Evolutionary conservation across 1,140 invertebrate species (phyloP), one percentile per base, ranked within the genome.

Genomic region (Drosophila bifasciata): DNA sequence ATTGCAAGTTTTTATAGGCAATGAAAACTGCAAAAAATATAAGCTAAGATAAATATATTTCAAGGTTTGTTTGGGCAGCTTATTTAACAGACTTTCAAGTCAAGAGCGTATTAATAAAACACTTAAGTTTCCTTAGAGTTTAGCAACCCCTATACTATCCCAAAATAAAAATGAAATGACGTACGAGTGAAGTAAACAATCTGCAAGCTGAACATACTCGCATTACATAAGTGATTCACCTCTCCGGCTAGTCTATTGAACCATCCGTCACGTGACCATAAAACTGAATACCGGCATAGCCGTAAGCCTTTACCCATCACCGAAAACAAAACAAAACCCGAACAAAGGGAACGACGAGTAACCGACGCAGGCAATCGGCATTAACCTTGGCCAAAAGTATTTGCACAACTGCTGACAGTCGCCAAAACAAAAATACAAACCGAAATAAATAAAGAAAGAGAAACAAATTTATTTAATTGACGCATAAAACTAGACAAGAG

Each of bases 341-440:
- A 64, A 48, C 39, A 56, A 50, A 53, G 51, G 11, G 3, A 36
- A 13, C 23, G 32, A 11, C 8, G 32, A 13, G 56, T 41, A 71
- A 50, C 32, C 57, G 52, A 9, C 50, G 43, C 49, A 36, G 48
- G 48, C 70, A 75, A 48, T 78, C 63, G 73, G 39, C 73, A 73
- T 68, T 83, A 68, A 83, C 79, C 78, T 81, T 80, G 63, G 50
- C n/a, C 45, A 63, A 53, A 59, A 59, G 39, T 73, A 48, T 80
- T 83, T 83, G 61, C 67, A 39, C 78, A 80, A 73, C 57, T 80
- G 66, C 32, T 56, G 66, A 17, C 43, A 32, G 57, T 68, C 52
- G 43, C 19, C 25, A 56, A 73, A 55, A 51, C 45, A 17, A 49
- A 73, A 56, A 63, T 46, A 55, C 21, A 56, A 67, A 40, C 43